phyloP scores from a whole-genome alignment of 1,140 invertebrate genomes.

The Cherax destructor region DNA sequence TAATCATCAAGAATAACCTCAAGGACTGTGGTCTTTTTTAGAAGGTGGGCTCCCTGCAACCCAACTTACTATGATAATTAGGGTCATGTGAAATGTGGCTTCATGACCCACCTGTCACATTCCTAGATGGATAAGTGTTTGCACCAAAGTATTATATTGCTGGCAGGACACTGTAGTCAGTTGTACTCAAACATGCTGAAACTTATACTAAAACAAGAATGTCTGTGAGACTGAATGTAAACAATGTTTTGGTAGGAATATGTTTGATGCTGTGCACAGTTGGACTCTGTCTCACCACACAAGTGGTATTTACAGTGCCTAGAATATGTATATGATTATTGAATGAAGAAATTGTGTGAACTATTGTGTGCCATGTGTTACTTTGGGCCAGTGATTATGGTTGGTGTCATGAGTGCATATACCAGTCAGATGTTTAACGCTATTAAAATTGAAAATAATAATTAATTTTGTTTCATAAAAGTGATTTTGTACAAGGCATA shows the following conservation, averaged over 20 bases:
- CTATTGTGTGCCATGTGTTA: slow-evolving; percentile 63
- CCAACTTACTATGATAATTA: not conserved
- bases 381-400: slow-evolving; percentile 61
- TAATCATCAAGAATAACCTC: slow-evolving; percentile 95
- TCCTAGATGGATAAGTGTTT: slow-evolving; percentile 37
- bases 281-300: slow-evolving; percentile 32
- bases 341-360: slow-evolving; percentile 24
- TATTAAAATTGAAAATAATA: not conserved
- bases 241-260: not conserved
- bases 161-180: slow-evolving; percentile 43
- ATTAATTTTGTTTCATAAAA: not conserved
- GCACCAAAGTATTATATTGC: slow-evolving; percentile 50
- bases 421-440: not conserved
- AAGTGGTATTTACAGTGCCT: slow-evolving; percentile 35
- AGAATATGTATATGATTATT: slow-evolving; percentile 32
- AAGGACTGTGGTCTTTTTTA: slow-evolving; percentile 92
- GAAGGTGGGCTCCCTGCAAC: slow-evolving; percentile 58
- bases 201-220: not conserved
- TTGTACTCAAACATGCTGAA: not conserved
- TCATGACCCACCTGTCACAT: slow-evolving; percentile 6
- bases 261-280: slow-evolving; percentile 42
- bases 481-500: slow-evolving; percentile 7
- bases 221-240: not conserved
- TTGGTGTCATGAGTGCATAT: slow-evolving; percentile 3
- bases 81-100: not conserved